A percentile compares a stretch with the other conserved stretches of the same genome.
These are phyloP conservation scores for Pogonognathellus flavescens DNA, from an alignment of 1,140 invertebrate genomes.

Conservation along the genomic window DNA sequence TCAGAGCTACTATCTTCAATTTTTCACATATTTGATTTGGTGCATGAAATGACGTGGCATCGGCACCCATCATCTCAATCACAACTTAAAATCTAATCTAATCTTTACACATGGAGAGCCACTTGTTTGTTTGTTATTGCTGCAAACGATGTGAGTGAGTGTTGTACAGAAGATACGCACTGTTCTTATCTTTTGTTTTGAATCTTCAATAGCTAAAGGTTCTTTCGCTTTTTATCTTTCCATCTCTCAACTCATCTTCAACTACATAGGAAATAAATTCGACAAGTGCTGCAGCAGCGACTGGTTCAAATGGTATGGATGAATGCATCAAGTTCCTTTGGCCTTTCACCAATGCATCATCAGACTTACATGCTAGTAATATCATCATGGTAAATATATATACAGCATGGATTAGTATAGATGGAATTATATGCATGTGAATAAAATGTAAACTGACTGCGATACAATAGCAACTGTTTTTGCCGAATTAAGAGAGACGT, in stretches of 20 bases:
- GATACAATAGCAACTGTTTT: no score
- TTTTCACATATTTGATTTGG: constrained; percentile 1
- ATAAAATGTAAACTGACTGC: no score
- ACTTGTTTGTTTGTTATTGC: background rate
- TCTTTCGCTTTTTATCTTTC: background rate
- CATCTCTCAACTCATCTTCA: background rate
- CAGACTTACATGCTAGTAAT: no score
- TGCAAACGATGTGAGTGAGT: background rate
- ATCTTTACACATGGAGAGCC: background rate
- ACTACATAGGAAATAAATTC: background rate
- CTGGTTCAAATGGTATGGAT: no score
- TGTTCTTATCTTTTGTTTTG: background rate
- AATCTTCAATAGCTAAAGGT: background rate
- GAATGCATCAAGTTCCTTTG: no score
- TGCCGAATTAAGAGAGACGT: no score
- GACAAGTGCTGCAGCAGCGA: no score
- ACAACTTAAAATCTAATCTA: background rate
- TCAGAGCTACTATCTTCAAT: background rate
- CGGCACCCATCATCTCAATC: background rate
- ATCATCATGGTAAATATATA: no score
- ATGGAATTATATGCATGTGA: no score
- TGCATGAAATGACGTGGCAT: background rate
- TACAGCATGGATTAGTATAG: no score
- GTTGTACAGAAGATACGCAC: background rate
- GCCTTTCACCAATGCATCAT: no score